Base-by-base conservation (phyloP, 2,888 invertebrate species). In the Elysia crispata region DNA sequence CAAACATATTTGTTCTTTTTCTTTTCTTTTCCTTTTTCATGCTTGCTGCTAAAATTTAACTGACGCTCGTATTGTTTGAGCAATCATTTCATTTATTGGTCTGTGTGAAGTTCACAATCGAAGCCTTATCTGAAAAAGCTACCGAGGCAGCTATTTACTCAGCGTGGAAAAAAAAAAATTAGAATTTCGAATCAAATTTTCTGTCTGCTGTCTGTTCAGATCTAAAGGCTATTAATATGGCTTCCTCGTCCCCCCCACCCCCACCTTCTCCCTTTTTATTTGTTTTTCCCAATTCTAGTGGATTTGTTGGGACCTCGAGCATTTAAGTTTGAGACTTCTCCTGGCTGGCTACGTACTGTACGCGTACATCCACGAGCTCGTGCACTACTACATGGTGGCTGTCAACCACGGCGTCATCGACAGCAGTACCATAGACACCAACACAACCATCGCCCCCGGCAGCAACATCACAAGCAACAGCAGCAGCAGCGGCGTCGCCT, bases 281-380 rank as follows among this genome's bases (percentile, higher is more conserved):
- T 20, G 1, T 25, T 20, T 74, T 25, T 57, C 60, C 28, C 23
- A 60, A 5, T 70, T 69, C 1, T 80, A 82, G 82, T 82, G 82
- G 82, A 49, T 57, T 73, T 80, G 80, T 73, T 78, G 66, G 11
- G 30, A 41, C 3, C 28, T 31, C 18, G 69, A 78, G 20, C 80
- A 69, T 60, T n/a, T 87, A 13, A 41, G 74, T 6, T 82, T 86
- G 74, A 85, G 87, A 8, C 28, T 85, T 23, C 3, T 84, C 18
- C 49, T 83, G 50, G 77, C 83, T 15, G 80, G 82, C 33, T 84
- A 84, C 79, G n/a, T 62, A 11, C 23, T 80, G 1, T 81, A 78
- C 64, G 81, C 78, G 33, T 30, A 82, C 30, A 79, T 78, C 20
- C 66, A 82, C 49, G 18, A 72, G 15, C 13, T 81, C 20, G 76